Percentiles rank a stretch among this genome's conserved stretches.
Conservation (phyloP, 2,113 vertebrate species). For the Lanius collurio region DNA sequence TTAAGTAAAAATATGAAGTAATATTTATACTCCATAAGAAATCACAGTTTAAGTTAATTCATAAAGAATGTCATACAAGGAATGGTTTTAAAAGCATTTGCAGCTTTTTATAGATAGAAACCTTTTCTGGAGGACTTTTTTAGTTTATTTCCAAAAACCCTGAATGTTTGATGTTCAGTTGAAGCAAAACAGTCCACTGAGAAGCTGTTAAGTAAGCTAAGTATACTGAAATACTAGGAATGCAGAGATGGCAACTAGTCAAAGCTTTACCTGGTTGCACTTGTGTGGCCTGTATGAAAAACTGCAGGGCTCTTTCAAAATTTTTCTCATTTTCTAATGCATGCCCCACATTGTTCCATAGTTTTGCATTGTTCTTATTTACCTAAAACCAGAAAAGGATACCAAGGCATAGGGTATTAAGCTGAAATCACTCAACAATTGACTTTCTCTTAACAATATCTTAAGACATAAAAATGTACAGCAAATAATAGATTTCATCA, state of each 20-base stretch:
- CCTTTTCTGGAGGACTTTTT: neutral
- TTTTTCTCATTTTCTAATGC: slow-evolving; percentile 96
- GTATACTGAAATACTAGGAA: neutral
- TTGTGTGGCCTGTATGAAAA: slow-evolving; percentile 92
- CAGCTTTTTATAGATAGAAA: neutral
- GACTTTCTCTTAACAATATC: neutral
- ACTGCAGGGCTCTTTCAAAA: slow-evolving; percentile 88
- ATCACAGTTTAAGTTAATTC: neutral
- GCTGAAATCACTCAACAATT: neutral
- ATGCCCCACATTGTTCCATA: slow-evolving; percentile 99
- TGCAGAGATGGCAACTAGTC: neutral
- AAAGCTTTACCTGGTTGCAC: slow-evolving; percentile 91
- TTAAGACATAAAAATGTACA: neutral
- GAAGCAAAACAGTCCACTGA: neutral
- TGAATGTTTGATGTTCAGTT: neutral
- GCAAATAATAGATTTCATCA: neutral
- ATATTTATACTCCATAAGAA: neutral
- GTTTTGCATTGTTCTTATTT: slow-evolving; percentile 97
- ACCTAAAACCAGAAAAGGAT: slow-evolving; percentile 76
- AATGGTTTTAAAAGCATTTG: neutral
- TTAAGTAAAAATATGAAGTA: neutral
- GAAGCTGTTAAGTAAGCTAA: neutral
- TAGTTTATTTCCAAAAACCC: neutral
- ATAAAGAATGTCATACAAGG: neutral
- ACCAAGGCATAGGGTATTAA: neutral